These are phyloP conservation scores for Myotis vivesi DNA, from an alignment of 2,797 vertebrate genomes.

Conservation along the genomic window DNA sequence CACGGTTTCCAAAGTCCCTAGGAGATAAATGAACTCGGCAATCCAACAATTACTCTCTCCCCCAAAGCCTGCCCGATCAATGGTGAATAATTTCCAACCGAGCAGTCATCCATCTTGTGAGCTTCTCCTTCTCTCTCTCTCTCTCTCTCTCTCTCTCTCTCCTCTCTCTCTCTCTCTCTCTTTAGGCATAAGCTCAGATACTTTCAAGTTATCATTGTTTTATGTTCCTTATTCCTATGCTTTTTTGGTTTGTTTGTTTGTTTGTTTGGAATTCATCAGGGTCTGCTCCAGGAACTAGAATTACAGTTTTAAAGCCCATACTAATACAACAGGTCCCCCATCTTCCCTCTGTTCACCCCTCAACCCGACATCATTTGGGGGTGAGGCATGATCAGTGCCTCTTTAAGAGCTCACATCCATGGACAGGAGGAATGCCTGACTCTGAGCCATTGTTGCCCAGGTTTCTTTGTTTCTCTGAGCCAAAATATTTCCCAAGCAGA, in stretches of 20 bases:
- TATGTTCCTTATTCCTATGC: slow-evolving; percentile 1
- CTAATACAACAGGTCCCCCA: slow-evolving; percentile 42
- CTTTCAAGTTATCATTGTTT: slow-evolving; percentile 56
- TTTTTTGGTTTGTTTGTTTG: background rate
- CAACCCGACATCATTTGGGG: background rate
- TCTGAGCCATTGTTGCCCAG: slow-evolving; percentile 79
- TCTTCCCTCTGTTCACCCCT: background rate
- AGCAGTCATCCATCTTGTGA: slow-evolving; percentile 28
- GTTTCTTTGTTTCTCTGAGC: slow-evolving; percentile 85
- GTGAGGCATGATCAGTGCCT: slow-evolving; percentile 60
- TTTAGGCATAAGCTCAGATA: slow-evolving; percentile 45
- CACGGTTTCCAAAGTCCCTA: background rate
- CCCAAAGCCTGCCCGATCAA: background rate
- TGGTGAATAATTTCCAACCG: slow-evolving; percentile 46
- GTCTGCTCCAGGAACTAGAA: slow-evolving; percentile 27
- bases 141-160: too few species aligned
- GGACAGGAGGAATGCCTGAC: slow-evolving; percentile 76
- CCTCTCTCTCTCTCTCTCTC: too few species aligned
- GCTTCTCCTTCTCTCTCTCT: background rate
- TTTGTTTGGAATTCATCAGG: slow-evolving; percentile 11
- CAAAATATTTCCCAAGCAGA: slow-evolving; percentile 86
- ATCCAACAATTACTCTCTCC: slow-evolving; percentile 31
- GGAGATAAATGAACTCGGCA: background rate
- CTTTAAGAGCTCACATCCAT: slow-evolving; percentile 63
- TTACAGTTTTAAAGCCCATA: background rate